Percentiles rank a stretch among this genome's conserved stretches.
Evolutionary conservation across 1,140 invertebrate genomes (phyloP).

Genomic region (Lineus longissimus): DNA sequence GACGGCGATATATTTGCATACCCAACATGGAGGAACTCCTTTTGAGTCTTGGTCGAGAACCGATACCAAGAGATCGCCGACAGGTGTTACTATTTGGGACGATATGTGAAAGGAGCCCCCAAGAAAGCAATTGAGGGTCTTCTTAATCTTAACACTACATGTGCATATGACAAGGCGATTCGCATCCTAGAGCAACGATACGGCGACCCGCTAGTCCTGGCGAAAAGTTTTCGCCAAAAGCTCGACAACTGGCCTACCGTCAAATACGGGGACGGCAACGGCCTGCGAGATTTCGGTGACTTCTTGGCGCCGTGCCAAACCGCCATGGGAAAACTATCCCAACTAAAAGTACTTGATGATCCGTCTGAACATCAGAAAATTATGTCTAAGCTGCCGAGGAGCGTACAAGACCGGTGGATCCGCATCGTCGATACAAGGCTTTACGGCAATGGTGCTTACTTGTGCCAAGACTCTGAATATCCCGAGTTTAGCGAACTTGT

Average conservation of each 20-base stretch:
- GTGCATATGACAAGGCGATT: conserved; percentile 11
- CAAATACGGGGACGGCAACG: not conserved
- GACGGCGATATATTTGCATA: conserved; percentile 21
- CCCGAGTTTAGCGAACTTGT: too few species aligned
- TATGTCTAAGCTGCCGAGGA: too few species aligned
- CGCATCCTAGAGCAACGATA: conserved; percentile 11
- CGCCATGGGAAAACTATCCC: too few species aligned
- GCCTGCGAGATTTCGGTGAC: conserved; percentile 18
- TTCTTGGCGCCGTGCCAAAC: conserved; percentile 16
- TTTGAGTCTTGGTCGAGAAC: not conserved
- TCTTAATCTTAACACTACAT: conserved; percentile 4
- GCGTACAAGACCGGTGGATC: too few species aligned
- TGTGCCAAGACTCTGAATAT: too few species aligned
- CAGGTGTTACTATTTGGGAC: conserved; percentile 9
- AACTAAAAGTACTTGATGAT: too few species aligned
- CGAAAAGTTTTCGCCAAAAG: conserved; percentile 12
- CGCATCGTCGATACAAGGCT: too few species aligned
- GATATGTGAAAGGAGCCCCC: conserved; percentile 4
- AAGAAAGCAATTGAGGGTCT: conserved; percentile 8
- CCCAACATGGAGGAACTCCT: conserved; percentile 6
- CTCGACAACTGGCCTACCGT: conserved; percentile 13
- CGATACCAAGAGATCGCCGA: not conserved
- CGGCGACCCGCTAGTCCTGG: conserved; percentile 14
- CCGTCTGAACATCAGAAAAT: too few species aligned
- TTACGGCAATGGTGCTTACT: too few species aligned